Evolutionary conservation across 2,888 invertebrate genomes (phyloP).

Genomic region (Parnassius smintheus): DNA sequence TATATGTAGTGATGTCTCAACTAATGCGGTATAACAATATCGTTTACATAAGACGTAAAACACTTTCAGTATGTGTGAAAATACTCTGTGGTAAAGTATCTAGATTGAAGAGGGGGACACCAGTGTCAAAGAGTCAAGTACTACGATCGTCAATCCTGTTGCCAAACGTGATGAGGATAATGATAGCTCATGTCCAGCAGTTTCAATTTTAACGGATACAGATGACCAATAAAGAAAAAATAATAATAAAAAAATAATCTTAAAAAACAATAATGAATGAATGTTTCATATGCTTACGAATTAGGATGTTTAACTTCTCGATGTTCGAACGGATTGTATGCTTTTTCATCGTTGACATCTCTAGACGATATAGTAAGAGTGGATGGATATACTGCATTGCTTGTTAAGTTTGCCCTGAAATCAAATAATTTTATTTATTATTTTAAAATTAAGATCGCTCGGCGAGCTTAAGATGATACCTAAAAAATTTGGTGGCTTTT

Average conservation of each 20-base stretch:
- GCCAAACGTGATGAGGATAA: background rate
- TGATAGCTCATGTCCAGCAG: background rate
- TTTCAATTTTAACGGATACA: background rate
- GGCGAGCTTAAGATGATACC: too few relatives aligned
- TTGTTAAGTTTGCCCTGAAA: conserved; percentile 66
- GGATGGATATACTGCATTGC: conserved; percentile 65
- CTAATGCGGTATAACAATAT: too few relatives aligned
- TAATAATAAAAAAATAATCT: background rate
- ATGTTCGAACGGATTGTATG: conserved; percentile 86
- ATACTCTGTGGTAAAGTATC: background rate
- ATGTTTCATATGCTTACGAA: conserved; percentile 74
- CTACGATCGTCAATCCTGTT: background rate
- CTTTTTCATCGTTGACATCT: conserved; percentile 48
- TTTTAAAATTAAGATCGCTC: too few relatives aligned
- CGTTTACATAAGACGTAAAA: too few relatives aligned
- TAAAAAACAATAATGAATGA: background rate
- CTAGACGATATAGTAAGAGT: conserved; percentile 70
- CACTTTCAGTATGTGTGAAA: background rate
- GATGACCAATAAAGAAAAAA: background rate
- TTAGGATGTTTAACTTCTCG: conserved; percentile 83
- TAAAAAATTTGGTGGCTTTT: too few relatives aligned
- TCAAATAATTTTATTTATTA: conserved; percentile 1
- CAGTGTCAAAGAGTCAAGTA: background rate
- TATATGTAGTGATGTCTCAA: too few relatives aligned
- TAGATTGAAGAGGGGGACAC: background rate